Base-by-base conservation (phyloP, 2,888 invertebrate genomes). In the Sarcophaga carnaria region DNA sequence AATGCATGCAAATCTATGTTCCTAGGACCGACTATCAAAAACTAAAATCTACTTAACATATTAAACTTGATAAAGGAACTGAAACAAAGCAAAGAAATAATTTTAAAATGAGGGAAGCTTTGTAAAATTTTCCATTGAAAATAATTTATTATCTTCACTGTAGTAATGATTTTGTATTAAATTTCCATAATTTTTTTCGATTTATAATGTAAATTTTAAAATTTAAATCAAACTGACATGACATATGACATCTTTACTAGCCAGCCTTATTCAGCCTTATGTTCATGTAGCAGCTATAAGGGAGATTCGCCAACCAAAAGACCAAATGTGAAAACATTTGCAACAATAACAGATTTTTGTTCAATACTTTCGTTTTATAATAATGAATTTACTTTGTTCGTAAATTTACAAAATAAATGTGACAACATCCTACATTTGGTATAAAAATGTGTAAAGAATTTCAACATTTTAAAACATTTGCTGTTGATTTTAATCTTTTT, bases 161-260 rank as follows among this genome's bases (percentile, higher is more conserved):
- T 6, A 27, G 4, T 27, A 27, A 5, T 4, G 27, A 27, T 27
- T 37, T 37, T 37, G 8, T 37, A 37, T 37, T 8, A 20, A 62
- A 62, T 17, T n/a, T 20, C 22, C 0, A 22, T 62, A 1, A 10
- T 22, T 20, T 62, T 62, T 62, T 22, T 62, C 11, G 5, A 62
- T 20, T 22, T 20, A 8, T 11, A 20, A 17, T 22, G 22, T 22
- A n/a, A 62, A 60, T 12, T 74, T 78, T 62, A 0, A 60, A 74
- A 64, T 85, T 86, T 80, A 88, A 83, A 83, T 88, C 88, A 89
- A 88, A 85, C 89, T 92, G 92, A 92, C 91, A 92, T 92, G 92
- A 92, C 91, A 92, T 91, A 89, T 90, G 91, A 92, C 92, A 91
- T 91, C 90, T 92, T 90, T 90, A 90, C 88, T 89, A 10, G 10